These are phyloP conservation scores for Micronycteris hirsuta DNA, from an alignment of 2,113 vertebrate species.

Conservation along the genomic window DNA sequence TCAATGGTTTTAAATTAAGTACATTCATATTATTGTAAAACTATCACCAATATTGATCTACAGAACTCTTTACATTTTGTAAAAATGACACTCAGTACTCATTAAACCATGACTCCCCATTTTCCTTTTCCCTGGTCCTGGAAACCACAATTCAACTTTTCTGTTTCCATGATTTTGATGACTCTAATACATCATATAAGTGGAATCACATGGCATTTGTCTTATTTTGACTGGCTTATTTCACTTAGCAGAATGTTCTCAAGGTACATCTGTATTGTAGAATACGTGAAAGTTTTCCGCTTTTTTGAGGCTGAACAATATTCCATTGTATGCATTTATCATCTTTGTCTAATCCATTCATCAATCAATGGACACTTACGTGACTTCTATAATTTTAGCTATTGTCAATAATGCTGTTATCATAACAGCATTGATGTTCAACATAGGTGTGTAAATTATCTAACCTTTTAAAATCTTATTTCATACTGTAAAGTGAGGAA, in stretches of 20 bases:
- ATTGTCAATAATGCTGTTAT: background rate
- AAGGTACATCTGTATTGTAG: background rate
- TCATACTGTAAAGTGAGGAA: background rate
- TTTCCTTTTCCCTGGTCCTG: background rate
- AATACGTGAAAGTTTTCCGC: background rate
- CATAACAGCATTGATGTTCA: too few species aligned
- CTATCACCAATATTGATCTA: background rate
- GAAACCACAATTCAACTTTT: background rate
- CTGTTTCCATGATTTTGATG: background rate
- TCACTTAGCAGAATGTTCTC: background rate
- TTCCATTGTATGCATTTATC: background rate
- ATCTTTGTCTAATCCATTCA: background rate
- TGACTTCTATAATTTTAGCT: background rate
- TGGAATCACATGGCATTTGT: background rate
- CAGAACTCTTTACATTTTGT: background rate
- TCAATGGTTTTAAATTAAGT: background rate
- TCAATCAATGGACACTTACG: background rate
- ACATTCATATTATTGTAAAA: background rate
- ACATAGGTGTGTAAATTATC: background rate
- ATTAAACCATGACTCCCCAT: background rate
- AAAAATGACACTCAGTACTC: background rate
- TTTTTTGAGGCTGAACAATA: background rate
- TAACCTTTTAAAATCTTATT: background rate
- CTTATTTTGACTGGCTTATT: background rate
- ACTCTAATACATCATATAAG: background rate